A percentile compares a stretch with the other conserved stretches of the same genome.
phyloP scores from a whole-genome alignment of 2,888 invertebrate species.

The Lasioglossum lativentre region DNA sequence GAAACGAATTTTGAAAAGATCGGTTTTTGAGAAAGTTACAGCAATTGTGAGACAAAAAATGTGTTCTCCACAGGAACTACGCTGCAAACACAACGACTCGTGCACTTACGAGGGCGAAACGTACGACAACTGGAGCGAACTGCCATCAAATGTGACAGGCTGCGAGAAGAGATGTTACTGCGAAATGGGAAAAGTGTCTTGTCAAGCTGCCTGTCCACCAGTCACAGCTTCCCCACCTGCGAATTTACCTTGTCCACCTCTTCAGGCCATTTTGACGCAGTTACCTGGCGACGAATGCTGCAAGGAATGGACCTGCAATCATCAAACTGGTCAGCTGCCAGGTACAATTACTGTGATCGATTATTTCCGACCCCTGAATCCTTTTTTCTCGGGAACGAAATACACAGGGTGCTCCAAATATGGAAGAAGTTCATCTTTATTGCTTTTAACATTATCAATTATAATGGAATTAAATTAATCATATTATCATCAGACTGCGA shows the following conservation, averaged over 20 bases:
- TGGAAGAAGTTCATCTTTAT: neutral
- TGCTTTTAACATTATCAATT: too few species aligned
- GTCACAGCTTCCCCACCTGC: conserved; percentile 91
- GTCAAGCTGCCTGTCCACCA: conserved; percentile 92
- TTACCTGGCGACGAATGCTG: conserved; percentile 93
- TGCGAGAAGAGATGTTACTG: conserved; percentile 95
- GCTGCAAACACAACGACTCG: conserved; percentile 93
- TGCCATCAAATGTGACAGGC: conserved; percentile 92
- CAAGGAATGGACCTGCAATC: conserved; percentile 89
- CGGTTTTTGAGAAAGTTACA: neutral
- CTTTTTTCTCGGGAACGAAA: neutral
- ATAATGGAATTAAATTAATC: too few species aligned
- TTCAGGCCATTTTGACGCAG: conserved; percentile 88
- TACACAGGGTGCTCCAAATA: neutral
- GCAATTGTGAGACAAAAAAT: neutral
- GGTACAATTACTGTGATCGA: conserved; percentile 56
- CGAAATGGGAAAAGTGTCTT: conserved; percentile 94
- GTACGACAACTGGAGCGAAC: conserved; percentile 91
- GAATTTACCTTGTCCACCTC: conserved; percentile 89
- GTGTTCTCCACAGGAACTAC: conserved; percentile 86
- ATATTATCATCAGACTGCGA: too few species aligned
- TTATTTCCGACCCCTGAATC: neutral
- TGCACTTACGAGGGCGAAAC: conserved; percentile 90
- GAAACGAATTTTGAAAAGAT: neutral
- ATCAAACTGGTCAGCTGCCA: conserved; percentile 49